These are phyloP conservation scores for Vultur gryphus DNA, from an alignment of 2,797 vertebrate genomes.

Conservation along the genomic window DNA sequence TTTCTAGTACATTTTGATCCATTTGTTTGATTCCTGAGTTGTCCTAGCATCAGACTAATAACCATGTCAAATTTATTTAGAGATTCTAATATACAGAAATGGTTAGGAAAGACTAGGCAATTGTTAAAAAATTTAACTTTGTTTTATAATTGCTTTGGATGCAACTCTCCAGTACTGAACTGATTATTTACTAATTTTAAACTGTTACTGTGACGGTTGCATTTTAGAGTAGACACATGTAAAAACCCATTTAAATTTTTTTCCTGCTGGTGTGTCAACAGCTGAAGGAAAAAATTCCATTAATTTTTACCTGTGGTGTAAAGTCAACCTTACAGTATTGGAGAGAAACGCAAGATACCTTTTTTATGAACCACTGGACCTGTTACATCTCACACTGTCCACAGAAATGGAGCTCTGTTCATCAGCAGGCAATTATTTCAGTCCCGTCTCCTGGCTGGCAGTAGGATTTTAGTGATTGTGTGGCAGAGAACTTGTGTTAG, in stretches of 20 bases:
- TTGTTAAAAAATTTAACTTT: neutral
- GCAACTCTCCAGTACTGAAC: neutral
- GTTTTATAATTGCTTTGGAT: neutral
- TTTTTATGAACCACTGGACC: neutral
- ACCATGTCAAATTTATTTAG: neutral
- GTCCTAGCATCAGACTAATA: neutral
- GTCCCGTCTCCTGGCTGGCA: neutral
- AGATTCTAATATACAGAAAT: neutral
- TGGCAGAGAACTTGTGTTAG: neutral
- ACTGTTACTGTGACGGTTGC: neutral
- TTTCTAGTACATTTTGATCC: neutral
- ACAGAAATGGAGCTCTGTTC: neutral
- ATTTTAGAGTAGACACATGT: neutral
- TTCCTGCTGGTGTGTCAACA: neutral
- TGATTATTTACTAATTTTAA: neutral
- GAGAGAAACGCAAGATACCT: neutral
- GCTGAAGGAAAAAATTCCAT: neutral
- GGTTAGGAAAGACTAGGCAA: neutral
- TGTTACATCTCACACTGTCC: neutral
- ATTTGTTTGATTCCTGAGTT: neutral
- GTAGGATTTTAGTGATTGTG: neutral
- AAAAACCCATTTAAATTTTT: neutral
- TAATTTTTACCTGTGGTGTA: neutral
- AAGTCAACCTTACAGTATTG: neutral
- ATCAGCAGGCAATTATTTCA: neutral